A percentile compares a stretch with the other conserved stretches of the same genome.
Evolutionary conservation across 1,140 invertebrate genomes (phyloP).

Genomic region (Ericerus pela): DNA sequence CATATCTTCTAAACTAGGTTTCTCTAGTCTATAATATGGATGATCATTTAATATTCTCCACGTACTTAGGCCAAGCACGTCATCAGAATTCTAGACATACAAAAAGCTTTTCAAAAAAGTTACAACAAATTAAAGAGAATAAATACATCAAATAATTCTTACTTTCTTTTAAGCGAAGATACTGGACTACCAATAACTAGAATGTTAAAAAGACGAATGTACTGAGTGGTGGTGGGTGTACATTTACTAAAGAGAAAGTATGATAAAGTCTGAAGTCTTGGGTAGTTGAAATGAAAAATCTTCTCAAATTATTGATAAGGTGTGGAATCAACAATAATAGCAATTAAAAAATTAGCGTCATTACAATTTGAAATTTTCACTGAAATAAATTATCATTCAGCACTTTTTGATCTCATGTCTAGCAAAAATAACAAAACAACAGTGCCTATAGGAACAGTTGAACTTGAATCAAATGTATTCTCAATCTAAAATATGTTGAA

Average conservation of each 20-base stretch:
- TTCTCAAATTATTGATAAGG: slow-evolving; percentile 29
- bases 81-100: neutral
- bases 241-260: slow-evolving; percentile 13
- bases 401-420: slow-evolving; percentile 40
- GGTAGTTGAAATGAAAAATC: slow-evolving; percentile 30
- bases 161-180: neutral
- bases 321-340: slow-evolving; percentile 3
- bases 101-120: neutral
- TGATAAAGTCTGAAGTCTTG: slow-evolving; percentile 29
- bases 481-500: too few species aligned
- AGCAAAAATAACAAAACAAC: slow-evolving; percentile 50
- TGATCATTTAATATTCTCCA: slow-evolving; percentile 58
- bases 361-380: slow-evolving; percentile 11
- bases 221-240: neutral
- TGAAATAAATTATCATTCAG: slow-evolving; percentile 42
- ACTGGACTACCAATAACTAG: neutral
- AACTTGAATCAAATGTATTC: neutral
- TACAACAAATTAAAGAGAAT: neutral
- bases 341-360: slow-evolving; percentile 13
- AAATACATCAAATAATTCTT: too few species aligned
- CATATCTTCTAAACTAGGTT: slow-evolving; percentile 17
- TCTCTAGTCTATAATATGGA: slow-evolving; percentile 54
- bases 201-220: neutral
- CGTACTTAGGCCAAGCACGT: slow-evolving; percentile 23
- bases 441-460: slow-evolving; percentile 31